These are phyloP conservation scores for Mesorhabditis sp. DNA, from an alignment of 2,888 invertebrate genomes.

Conservation along the genomic window DNA sequence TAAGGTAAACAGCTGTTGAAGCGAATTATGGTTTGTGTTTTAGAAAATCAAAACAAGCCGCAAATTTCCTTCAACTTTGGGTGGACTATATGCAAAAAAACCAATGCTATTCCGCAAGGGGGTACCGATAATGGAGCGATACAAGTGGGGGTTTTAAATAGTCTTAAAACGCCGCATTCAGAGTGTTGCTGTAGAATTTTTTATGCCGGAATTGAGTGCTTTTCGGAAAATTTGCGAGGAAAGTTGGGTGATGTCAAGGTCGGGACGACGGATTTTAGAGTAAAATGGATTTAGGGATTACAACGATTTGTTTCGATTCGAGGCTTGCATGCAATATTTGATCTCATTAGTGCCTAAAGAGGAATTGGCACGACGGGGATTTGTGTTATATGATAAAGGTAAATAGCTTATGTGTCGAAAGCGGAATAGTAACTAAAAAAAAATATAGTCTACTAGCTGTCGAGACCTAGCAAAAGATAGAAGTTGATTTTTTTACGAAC, in stretches of 20 bases:
- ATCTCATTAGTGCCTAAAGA: conserved; percentile 1
- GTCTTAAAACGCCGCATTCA: neutral
- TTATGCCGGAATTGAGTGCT: neutral
- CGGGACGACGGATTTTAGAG: too few species aligned
- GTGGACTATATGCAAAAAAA: neutral
- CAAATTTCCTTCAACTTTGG: neutral
- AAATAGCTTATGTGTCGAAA: neutral
- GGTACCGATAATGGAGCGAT: conserved; percentile 1
- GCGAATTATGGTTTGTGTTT: neutral
- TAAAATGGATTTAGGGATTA: too few species aligned
- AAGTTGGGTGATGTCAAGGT: neutral
- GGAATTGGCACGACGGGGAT: conserved; percentile 2
- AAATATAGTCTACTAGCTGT: neutral
- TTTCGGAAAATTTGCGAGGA: neutral
- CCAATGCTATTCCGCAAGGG: neutral
- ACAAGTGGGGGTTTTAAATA: neutral
- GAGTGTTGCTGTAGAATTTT: neutral
- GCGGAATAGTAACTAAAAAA: too few species aligned
- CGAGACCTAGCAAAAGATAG: neutral
- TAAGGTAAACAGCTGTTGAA: neutral
- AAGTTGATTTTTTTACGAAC: too few species aligned
- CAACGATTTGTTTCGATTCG: neutral
- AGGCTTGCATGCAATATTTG: conserved; percentile 4
- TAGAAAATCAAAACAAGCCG: conserved; percentile 6
- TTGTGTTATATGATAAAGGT: neutral